Evolutionary conservation across 1,140 invertebrate species (phyloP), one percentile per base, ranked within the genome.

Genomic region (Heterodera schachtii): DNA sequence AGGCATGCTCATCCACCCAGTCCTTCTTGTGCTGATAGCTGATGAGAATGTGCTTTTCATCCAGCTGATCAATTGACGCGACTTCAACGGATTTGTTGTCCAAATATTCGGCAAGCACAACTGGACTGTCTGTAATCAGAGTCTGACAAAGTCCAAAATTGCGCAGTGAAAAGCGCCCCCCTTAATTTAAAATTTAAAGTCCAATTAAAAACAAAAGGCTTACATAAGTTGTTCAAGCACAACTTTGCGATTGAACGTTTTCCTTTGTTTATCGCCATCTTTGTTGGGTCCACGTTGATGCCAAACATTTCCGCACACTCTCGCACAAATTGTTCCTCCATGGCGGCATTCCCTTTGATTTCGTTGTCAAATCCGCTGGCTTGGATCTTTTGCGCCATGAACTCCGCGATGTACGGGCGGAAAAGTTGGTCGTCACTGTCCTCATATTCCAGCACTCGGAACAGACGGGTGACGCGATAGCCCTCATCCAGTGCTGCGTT

Each of bases 331-430:
- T 71, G 21, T 71, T 71, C 70, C 11, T 71, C 70, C 46, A 43
- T 46, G 13, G 43, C 70, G 43, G 43, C 46, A 71, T 71, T 71
- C 46, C 70, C 70, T 71, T 13, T 71, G 43, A 71, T 71, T 71
- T 71, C 46, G 11, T 71, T 46, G 46, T 71, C 70, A 71, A 71
- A 71, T 43, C 70, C 70, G 13, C 41, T 43, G 46, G 70, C 70
- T 2, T 43, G 46, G 46, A 71, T 31, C 31, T 31, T 31, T 31
- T 31, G 31, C 0, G 31, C 31, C 31, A 31, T 31, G 31, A 31
- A 31, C 46, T 71, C 70, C 1, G 41, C 41, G 41, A 71, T 71
- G 46, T 71, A 71, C 11, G 70, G 70, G 46, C 70, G 70, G 16
- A 71, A 71, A 13, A 71, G 16, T 16, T 71, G 41, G 46, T 71